Evolutionary conservation across 2,797 vertebrate genomes (phyloP).

Genomic region (Pseudochirops corinnae): DNA sequence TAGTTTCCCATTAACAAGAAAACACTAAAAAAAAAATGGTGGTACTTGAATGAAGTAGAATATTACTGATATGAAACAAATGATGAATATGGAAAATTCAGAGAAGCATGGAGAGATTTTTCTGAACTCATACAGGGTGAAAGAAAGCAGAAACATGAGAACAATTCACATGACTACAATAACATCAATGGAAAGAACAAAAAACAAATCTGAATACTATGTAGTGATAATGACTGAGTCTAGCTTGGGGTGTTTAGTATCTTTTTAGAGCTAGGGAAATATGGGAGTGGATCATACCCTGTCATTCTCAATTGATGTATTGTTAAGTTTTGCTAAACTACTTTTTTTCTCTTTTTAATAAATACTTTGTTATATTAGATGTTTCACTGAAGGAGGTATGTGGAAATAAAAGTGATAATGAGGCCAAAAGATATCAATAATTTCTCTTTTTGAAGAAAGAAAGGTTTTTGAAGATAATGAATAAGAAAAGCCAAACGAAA

Average conservation of each 20-base stretch:
- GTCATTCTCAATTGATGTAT: not conserved
- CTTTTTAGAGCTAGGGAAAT: not conserved
- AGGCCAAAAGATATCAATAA: not conserved
- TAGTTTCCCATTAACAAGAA: not conserved
- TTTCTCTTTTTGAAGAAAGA: conserved; percentile 32
- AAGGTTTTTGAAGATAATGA: conserved; percentile 62
- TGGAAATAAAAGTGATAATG: not conserved
- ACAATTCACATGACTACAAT: not conserved
- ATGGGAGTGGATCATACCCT: not conserved
- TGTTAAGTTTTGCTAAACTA: not conserved
- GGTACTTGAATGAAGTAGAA: not conserved
- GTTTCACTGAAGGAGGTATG: not conserved
- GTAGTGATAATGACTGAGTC: not conserved
- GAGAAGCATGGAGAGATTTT: not conserved
- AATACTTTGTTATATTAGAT: not conserved
- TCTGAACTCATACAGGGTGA: not conserved
- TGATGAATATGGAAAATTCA: not conserved
- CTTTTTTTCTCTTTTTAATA: not conserved
- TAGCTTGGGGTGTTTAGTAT: not conserved
- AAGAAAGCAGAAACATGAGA: not conserved
- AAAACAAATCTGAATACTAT: not conserved
- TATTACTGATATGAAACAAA: not conserved
- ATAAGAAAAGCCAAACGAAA: conserved; percentile 42
- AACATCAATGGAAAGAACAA: not conserved
- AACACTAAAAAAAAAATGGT: not conserved